Evolutionary conservation across 2,888 invertebrate species (phyloP).

Genomic region (Meliscaeva auricollis): DNA sequence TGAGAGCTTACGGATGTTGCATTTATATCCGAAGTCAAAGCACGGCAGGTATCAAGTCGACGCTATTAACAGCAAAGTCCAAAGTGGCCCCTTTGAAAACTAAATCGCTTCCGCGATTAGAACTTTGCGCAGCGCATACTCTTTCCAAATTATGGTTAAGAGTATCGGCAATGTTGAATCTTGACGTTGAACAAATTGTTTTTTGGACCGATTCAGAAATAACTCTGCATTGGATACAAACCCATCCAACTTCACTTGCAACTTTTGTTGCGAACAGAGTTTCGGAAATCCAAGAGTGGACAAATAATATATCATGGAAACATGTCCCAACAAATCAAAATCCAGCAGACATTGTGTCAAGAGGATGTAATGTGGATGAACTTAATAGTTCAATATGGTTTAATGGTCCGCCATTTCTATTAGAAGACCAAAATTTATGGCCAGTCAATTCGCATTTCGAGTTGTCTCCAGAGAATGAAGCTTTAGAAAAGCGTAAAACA

Average conservation of each 20-base stretch:
- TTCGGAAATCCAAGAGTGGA: slow-evolving; percentile 53
- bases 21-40: slow-evolving; percentile 45
- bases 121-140: slow-evolving; percentile 62
- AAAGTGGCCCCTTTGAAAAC: slow-evolving; percentile 65
- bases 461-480: slow-evolving; percentile 3
- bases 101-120: slow-evolving; percentile 47
- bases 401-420: slow-evolving; percentile 1
- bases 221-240: slow-evolving; percentile 51
- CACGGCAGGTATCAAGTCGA: slow-evolving; percentile 20
- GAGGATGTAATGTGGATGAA: slow-evolving; percentile 27
- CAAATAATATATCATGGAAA: slow-evolving; percentile 31
- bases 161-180: slow-evolving; percentile 38
- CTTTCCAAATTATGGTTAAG: slow-evolving; percentile 44
- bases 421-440: not conserved
- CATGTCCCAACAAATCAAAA: slow-evolving; percentile 36
- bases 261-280: slow-evolving; percentile 47
- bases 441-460: slow-evolving; percentile 22
- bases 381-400: slow-evolving; percentile 46
- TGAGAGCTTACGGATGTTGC: slow-evolving; percentile 63
- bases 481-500: slow-evolving; percentile 19
- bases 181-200: slow-evolving; percentile 19
- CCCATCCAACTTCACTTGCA: slow-evolving; percentile 26
- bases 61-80: slow-evolving; percentile 43
- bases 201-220: slow-evolving; percentile 57
- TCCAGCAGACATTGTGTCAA: slow-evolving; percentile 5